Evolutionary conservation across 1,140 invertebrate species (phyloP), one percentile per base, ranked within the genome.

Genomic region (Hycleus phaleratus): DNA sequence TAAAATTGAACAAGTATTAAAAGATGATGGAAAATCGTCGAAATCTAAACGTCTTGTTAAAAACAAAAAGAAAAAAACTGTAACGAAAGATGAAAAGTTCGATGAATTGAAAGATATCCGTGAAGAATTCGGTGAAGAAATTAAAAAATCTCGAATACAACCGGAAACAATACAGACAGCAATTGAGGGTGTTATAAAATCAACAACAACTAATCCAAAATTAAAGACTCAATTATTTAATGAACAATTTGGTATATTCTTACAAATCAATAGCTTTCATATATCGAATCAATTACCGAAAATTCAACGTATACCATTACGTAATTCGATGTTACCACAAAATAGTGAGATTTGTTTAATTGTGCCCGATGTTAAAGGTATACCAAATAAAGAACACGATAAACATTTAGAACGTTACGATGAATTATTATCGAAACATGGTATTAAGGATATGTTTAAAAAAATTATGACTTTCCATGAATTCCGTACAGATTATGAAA

Each of bases 401-500:
- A 75, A 78, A 48, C 83, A 82, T 0, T 65, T 79, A 12, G 76
- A 81, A 40, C 75, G 82, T 63, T 83, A 81, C 64, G 75, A 79
- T 68, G 73, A 80, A 39, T 46, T 83, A 8, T 68, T 85, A 0
- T 61, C 68, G 0, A 68, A 79, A 51, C 74, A 79, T 46, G 74
- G 72, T 6, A 67, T 81, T 18, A 10, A 10, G 10, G 79, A 69
- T 26, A 63, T 64, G 5, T 76, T 83, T 56, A 78, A 79, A 60
- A 72, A 73, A 39, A 68, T 82, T 32, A 77, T 86, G 61, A 82
- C 82, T 12, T 73, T 85, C 46, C 78, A 81, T 64, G 79, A 82
- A 65, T 63, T 87, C 2, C 78, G 78, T 69, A 81, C 81, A 2
- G 84, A 85, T 70, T 84, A 82, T 71, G 79, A 81, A 63, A 82